phyloP scores from a whole-genome alignment of 2,113 vertebrate species.

The Notarius quadriscutis region DNA sequence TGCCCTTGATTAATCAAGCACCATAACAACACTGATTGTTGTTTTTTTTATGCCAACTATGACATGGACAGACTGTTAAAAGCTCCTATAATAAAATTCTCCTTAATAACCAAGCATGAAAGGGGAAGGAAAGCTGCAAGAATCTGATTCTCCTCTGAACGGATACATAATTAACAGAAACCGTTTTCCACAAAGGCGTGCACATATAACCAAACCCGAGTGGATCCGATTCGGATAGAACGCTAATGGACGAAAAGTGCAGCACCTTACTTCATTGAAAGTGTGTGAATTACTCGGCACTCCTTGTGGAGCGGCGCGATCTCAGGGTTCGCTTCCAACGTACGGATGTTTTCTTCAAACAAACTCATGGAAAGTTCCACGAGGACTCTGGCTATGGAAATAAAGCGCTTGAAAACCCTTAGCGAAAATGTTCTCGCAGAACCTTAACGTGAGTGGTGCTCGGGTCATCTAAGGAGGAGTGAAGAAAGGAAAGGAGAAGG shows the following conservation, averaged over 20 bases:
- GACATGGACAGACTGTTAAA: constrained; percentile 4
- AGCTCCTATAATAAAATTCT: neutral
- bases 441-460: neutral
- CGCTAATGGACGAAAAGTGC: neutral
- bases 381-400: neutral
- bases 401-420: neutral
- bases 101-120: neutral
- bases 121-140: neutral
- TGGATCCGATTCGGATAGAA: neutral
- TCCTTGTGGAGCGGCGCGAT: neutral
- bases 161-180: neutral
- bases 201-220: neutral
- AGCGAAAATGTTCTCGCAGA: neutral
- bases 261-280: neutral
- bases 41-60: neutral
- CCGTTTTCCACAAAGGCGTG: neutral
- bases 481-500: neutral
- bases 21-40: neutral
- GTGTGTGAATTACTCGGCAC: neutral
- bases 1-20: constrained; percentile 2
- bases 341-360: neutral
- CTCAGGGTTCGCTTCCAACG: neutral
- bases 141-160: neutral
- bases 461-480: neutral
- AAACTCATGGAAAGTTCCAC: neutral